These are phyloP conservation scores for Syngnathus floridae DNA, from an alignment of 2,113 vertebrate genomes.

Conservation along the genomic window DNA sequence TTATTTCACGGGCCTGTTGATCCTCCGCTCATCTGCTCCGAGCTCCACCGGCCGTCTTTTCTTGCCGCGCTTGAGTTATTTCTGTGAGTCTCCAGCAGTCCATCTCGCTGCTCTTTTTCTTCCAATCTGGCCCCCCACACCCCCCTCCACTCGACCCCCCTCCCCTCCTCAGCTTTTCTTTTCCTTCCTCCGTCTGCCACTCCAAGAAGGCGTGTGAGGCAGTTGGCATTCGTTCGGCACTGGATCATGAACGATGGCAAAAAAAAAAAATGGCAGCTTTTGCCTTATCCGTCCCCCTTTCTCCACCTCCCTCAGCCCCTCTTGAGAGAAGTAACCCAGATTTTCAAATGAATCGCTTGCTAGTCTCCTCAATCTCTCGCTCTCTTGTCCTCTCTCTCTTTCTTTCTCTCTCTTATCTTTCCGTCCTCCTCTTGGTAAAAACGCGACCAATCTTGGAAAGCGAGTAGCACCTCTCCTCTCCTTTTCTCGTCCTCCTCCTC, in stretches of 20 bases:
- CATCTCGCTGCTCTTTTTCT: conserved; percentile 21
- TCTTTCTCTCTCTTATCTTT: conserved; percentile 46
- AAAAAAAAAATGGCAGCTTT: conserved; percentile 46
- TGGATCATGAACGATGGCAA: conserved; percentile 46
- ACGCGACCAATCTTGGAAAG: conserved; percentile 74
- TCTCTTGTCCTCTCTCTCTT: conserved; percentile 40
- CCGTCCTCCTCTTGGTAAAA: conserved; percentile 56
- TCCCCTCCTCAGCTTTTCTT: background rate
- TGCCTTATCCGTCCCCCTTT: conserved; percentile 53
- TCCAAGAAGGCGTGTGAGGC: conserved; percentile 35
- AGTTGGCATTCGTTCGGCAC: conserved; percentile 42
- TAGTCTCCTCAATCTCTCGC: conserved; percentile 58
- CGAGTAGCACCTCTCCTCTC: conserved; percentile 65
- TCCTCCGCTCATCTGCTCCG: conserved; percentile 14
- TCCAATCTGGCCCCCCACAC: conserved; percentile 14
- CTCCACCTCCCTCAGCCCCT: conserved; percentile 65
- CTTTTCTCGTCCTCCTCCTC: conserved; percentile 55
- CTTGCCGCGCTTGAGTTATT: background rate
- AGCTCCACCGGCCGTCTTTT: background rate
- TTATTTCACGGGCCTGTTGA: conserved; percentile 40
- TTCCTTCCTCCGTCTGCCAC: conserved; percentile 33
- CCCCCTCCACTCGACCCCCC: background rate
- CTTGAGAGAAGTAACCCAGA: conserved; percentile 77
- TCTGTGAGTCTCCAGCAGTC: background rate
- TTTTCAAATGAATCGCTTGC: conserved; percentile 74